These are phyloP conservation scores for Brachylomia viminalis DNA, from an alignment of 2,888 invertebrate species.

Conservation along the genomic window DNA sequence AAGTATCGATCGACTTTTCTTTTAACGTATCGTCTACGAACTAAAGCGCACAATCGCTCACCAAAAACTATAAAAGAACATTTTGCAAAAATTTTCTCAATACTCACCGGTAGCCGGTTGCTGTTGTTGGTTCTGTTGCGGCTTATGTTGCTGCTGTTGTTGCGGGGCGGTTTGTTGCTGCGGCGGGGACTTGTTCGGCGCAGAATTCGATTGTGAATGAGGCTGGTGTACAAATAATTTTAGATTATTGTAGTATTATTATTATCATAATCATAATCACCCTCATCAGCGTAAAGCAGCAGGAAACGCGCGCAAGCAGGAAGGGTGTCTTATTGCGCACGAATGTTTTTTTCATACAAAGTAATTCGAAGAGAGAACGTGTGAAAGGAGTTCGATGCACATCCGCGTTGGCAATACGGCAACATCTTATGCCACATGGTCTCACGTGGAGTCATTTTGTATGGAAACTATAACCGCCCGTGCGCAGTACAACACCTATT, in stretches of 20 bases:
- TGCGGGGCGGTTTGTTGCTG: conserved; percentile 73
- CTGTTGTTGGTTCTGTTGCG: conserved; percentile 72
- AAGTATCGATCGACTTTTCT: neutral
- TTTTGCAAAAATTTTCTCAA: neutral
- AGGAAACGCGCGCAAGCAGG: no score
- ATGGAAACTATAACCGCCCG: no score
- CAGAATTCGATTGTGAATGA: conserved; percentile 69
- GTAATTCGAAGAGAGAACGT: no score
- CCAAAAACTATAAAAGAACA: neutral
- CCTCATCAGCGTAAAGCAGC: neutral
- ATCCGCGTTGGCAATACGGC: no score
- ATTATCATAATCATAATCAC: neutral
- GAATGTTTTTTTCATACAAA: no score
- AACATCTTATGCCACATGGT: no score
- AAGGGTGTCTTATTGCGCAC: no score
- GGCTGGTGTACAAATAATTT: conserved; percentile 51
- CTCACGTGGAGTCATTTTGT: no score
- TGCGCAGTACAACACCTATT: no score
- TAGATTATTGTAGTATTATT: neutral
- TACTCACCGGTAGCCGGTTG: conserved; percentile 71
- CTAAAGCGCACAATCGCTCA: neutral
- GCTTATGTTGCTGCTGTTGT: conserved; percentile 65
- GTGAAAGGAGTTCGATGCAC: no score
- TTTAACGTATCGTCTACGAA: neutral
- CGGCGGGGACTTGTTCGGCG: conserved; percentile 73